Evolutionary conservation across 1,140 invertebrate genomes (phyloP).

Genomic region (Pogonomyrmex californicus): DNA sequence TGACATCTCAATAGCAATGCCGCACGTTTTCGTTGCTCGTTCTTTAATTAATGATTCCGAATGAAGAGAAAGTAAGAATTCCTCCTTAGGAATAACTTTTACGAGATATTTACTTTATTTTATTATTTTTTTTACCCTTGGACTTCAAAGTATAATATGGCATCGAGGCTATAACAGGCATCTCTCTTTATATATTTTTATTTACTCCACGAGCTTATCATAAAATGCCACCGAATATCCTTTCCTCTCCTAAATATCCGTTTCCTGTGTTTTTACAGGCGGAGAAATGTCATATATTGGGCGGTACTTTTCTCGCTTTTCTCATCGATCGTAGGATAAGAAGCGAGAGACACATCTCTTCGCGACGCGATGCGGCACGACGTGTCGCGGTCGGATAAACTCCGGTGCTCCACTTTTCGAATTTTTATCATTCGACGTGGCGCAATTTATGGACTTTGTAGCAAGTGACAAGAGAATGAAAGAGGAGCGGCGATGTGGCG

Average conservation of each 20-base stretch:
- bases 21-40: neutral
- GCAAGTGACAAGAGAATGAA: conserved; percentile 53
- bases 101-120: neutral
- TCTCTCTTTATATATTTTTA: too few relatives aligned
- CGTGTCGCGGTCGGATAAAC: conserved; percentile 54
- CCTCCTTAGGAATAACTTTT: neutral
- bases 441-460: conserved; percentile 56
- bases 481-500: neutral
- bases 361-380: neutral
- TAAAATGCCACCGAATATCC: neutral
- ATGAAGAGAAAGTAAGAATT: neutral
- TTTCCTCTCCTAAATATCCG: neutral
- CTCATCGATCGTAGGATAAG: neutral
- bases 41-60: neutral
- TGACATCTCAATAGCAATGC: neutral
- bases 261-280: neutral
- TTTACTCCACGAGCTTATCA: neutral
- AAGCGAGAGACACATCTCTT: conserved; percentile 15
- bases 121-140: neutral
- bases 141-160: too few relatives aligned
- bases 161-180: too few relatives aligned
- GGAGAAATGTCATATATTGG: neutral
- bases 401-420: conserved; percentile 3
- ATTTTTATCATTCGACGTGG: conserved; percentile 39
- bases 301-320: neutral